Conservation (phyloP, 2,888 invertebrate genomes). For the Heterodera filipjevi region DNA sequence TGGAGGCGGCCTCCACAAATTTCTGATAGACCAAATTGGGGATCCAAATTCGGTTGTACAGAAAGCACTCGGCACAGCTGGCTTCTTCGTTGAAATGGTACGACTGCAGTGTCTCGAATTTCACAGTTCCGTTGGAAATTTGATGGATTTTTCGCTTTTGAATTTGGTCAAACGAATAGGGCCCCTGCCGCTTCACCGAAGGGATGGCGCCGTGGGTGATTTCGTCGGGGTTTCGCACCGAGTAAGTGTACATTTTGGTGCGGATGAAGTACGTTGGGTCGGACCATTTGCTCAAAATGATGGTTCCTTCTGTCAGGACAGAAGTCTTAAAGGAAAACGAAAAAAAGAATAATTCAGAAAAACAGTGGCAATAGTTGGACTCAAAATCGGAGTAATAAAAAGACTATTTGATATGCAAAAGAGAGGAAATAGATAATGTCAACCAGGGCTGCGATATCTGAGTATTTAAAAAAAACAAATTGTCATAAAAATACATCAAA, state of each 20-base stretch:
- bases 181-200: constrained; percentile 56
- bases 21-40: constrained; percentile 53
- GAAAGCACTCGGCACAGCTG: constrained; percentile 60
- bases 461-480: too few species aligned
- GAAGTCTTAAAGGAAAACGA: constrained; percentile 28
- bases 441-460: too few species aligned
- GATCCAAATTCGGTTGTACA: constrained; percentile 60
- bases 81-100: constrained; percentile 43
- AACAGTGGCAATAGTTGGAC: too few species aligned
- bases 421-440: too few species aligned
- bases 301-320: constrained; percentile 30
- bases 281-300: constrained; percentile 57
- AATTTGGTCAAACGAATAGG: constrained; percentile 63
- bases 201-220: constrained; percentile 45
- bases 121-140: constrained; percentile 57
- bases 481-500: too few species aligned
- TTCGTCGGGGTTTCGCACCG: constrained; percentile 64
- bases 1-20: constrained; percentile 63
- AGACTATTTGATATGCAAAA: too few species aligned
- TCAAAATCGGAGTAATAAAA: too few species aligned
- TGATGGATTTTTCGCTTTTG: constrained; percentile 55
- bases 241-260: constrained; percentile 58
- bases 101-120: constrained; percentile 27
- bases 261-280: constrained; percentile 57
- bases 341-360: not conserved